Percentiles rank a stretch among this genome's conserved stretches.
These are phyloP conservation scores for Gastracanthus pulcherrimus DNA, from an alignment of 2,888 invertebrate species.

Conservation along the genomic window DNA sequence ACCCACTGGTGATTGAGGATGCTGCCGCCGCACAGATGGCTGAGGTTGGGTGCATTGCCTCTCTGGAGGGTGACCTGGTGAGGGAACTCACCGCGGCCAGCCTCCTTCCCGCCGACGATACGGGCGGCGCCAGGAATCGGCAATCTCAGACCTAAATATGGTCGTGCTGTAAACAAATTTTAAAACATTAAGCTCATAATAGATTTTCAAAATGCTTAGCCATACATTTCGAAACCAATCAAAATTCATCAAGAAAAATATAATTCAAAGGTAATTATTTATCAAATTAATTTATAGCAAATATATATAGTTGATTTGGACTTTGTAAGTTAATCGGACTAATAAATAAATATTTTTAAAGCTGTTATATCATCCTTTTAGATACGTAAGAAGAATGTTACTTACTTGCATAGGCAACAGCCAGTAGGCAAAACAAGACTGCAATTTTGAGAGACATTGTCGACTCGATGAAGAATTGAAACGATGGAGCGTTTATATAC, in stretches of 20 bases:
- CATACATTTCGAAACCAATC: too few relatives aligned
- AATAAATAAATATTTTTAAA: too few relatives aligned
- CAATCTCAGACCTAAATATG: slow-evolving; percentile 34
- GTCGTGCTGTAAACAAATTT: background rate
- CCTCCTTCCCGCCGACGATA: slow-evolving; percentile 70
- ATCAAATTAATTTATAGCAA: too few relatives aligned
- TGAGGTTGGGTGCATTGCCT: slow-evolving; percentile 62
- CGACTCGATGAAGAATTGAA: background rate
- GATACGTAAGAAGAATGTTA: too few relatives aligned
- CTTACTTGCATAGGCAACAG: slow-evolving; percentile 3
- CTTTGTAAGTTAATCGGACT: too few relatives aligned
- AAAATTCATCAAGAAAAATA: too few relatives aligned
- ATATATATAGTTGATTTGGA: too few relatives aligned
- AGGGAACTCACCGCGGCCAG: slow-evolving; percentile 75
- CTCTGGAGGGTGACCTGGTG: slow-evolving; percentile 77
- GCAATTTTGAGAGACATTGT: slow-evolving; percentile 26
- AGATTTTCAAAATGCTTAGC: too few relatives aligned
- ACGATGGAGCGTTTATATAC: slow-evolving; percentile 2
- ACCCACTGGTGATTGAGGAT: slow-evolving; percentile 75
- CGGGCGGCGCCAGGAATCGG: background rate
- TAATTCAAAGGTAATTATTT: too few relatives aligned
- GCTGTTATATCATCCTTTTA: too few relatives aligned
- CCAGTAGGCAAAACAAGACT: slow-evolving; percentile 16
- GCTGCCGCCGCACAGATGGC: slow-evolving; percentile 75
- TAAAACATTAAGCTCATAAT: too few relatives aligned